Evolutionary conservation across 2,113 vertebrate genomes (phyloP).

Genomic region (Lathamus discolor): DNA sequence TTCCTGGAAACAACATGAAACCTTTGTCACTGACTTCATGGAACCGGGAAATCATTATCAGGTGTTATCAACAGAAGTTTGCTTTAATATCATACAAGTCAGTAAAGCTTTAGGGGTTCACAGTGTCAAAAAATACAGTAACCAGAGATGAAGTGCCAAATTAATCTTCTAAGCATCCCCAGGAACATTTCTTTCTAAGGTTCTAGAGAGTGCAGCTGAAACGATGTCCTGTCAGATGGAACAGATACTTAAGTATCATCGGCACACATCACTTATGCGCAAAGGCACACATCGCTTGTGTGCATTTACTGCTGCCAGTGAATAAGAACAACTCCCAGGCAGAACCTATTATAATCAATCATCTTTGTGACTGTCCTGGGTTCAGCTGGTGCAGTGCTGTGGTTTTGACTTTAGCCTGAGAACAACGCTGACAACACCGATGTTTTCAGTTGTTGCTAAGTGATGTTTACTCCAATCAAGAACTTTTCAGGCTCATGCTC

Average conservation of each 20-base stretch:
- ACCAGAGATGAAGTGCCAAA: neutral
- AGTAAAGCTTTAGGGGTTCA: neutral
- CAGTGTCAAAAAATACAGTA: neutral
- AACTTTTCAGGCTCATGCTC: neutral
- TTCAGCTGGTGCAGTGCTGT: neutral
- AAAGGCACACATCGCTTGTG: neutral
- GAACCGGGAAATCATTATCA: neutral
- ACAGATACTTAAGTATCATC: neutral
- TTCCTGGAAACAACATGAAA: neutral
- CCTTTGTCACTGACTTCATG: neutral
- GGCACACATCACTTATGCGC: neutral
- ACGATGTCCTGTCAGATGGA: neutral
- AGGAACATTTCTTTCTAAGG: neutral
- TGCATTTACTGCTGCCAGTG: neutral
- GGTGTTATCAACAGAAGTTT: accelerated
- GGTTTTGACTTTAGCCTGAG: neutral
- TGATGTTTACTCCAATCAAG: neutral
- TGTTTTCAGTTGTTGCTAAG: neutral
- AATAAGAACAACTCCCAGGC: neutral
- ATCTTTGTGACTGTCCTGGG: neutral
- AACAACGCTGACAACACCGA: neutral
- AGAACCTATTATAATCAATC: neutral
- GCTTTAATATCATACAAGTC: neutral
- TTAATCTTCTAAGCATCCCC: neutral
- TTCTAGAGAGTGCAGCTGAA: neutral